Base-by-base conservation (phyloP, 1,140 invertebrate species). In the Rhopalosiphum padi region DNA sequence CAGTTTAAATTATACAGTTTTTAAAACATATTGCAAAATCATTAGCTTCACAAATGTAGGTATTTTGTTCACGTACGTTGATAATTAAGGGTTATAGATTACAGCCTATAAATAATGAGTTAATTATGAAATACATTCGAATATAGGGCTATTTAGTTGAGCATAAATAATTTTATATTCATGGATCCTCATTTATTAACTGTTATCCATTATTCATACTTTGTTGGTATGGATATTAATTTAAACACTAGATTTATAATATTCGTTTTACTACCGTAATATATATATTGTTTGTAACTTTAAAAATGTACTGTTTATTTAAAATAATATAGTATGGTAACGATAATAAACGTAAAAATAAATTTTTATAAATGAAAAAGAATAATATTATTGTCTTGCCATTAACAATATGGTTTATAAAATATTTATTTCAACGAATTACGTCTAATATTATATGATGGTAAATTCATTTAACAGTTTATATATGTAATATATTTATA, bases 161-260 rank as follows among this genome's bases (percentile, higher is more conserved):
- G 8, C n/a, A 53, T 89, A 53, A 51, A 89, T 53, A 37, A 53
- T 53, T 48, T 37, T 37, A 89, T 89, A 53, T 89, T 89, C 51
- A 89, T 89, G 48, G 48, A 89, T 53, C 41, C 22, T 53, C 87
- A 89, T 89, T 89, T 89, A 53, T 89, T 53, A 37, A 37, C 48
- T 89, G 46, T 89, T 53, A 89, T 53, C n/a, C 46, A 89, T 89
- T 89, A 53, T 37, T 89, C 87, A 89, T 43, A 53, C n/a, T 87
- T 46, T 23, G 43, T 87, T 77, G 30, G 35, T 46, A 87, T 8
- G 15, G 43, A 46, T 86, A 30, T 48, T n/a, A 48, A n/a, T 87
- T 30, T 87, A 48, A 85, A 85, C 35, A 41, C 23, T 43, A 85
- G 30, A 68, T 68, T 68, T 68, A 68, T n/a, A 68, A n/a, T 35